These are phyloP conservation scores for Calycopis cecrops DNA, from an alignment of 1,140 invertebrate genomes.

Conservation along the genomic window DNA sequence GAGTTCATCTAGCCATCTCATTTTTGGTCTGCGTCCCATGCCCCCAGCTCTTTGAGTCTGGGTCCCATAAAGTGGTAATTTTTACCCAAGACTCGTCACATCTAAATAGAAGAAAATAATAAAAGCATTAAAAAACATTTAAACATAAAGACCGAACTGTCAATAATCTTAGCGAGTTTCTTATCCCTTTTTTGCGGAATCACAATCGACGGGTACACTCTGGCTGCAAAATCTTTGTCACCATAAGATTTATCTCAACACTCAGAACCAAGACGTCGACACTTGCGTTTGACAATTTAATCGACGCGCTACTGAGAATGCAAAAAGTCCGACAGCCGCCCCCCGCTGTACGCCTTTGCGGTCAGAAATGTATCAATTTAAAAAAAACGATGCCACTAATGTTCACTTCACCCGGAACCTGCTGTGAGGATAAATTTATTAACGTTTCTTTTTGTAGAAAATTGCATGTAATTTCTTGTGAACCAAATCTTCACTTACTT, in stretches of 20 bases:
- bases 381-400: slow-evolving; percentile 24
- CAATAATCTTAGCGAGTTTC: no score
- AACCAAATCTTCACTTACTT: no score
- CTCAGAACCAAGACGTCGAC: slow-evolving; percentile 12
- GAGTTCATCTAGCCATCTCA: no score
- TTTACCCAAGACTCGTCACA: no score
- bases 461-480: slow-evolving; percentile 25
- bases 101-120: no score
- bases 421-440: slow-evolving; percentile 53
- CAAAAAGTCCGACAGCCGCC: slow-evolving; percentile 46
- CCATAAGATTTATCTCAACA: slow-evolving; percentile 2
- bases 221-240: background rate
- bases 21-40: no score
- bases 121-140: no score
- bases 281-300: slow-evolving; percentile 42
- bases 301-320: slow-evolving; percentile 51
- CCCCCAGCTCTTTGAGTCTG: no score
- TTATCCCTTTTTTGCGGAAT: background rate
- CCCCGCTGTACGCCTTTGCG: slow-evolving; percentile 62
- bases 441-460: slow-evolving; percentile 27
- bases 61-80: no score
- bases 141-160: no score
- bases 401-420: slow-evolving; percentile 22
- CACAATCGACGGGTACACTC: background rate
- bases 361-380: slow-evolving; percentile 66